Evolutionary conservation across 2,113 vertebrate species (phyloP), one percentile per base, ranked within the genome.

Genomic region (Microcebus ravelobensis): DNA sequence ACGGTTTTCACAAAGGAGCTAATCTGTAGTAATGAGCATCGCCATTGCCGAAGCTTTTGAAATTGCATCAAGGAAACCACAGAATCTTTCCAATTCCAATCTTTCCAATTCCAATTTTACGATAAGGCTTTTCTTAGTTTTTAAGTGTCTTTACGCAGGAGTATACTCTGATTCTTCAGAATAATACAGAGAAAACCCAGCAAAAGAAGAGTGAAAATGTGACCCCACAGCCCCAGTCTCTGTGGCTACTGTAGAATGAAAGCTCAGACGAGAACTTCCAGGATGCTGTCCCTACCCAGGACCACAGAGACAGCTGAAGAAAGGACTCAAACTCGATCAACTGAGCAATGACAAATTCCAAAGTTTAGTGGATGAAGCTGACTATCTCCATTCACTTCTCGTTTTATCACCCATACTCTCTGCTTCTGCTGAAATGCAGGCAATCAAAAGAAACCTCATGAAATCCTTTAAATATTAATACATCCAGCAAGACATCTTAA

Each of bases 381-480:
- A 18, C 45, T 2, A 11, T 5, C 25, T 61, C 52, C 8, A n/a
- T 31, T 50, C 7, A 42, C 5, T 0, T 29, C n/a, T 27, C 13
- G 5, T 13, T 7, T 8, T 11, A 0, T 23, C 5, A 3, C 17
- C 59, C 29, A 2, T 0, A 13, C 15, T 1, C 3, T 23, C 20
- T 12, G 21, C 79, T 81, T 39, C 10, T 14, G 39, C 59, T 48
- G 34, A 88, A 79, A 31, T 1, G 36, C 4, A 31, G 25, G 17
- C 27, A 0, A 14, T 29, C 45, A 70, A 21, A 52, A 70, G 0
- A 31, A 50, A 13, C 20, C 71, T 42, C 52, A 5, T 3, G 18
- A 1, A 29, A 27, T 12, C 25, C 77, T 59, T 25, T 21, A 18
- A 27, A 8, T 4, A 3, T 2, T 63, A 5, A 76, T 21, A 23